A percentile compares a stretch with the other conserved stretches of the same genome.
These are phyloP conservation scores for Rhagonycha lutea DNA, from an alignment of 2,888 invertebrate genomes.

Conservation along the genomic window DNA sequence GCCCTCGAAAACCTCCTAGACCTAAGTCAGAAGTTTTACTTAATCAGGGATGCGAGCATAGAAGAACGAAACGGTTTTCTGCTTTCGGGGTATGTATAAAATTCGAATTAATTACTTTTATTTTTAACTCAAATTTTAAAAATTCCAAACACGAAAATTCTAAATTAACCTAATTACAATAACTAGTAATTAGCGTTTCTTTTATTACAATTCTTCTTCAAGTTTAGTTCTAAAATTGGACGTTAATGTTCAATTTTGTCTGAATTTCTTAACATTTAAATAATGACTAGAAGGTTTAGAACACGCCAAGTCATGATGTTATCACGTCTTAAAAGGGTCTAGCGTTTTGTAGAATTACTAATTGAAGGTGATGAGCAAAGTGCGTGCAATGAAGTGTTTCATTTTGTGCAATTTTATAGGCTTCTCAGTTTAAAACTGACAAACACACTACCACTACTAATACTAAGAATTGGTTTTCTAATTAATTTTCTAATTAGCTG, in stretches of 20 bases:
- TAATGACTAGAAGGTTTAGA: background rate
- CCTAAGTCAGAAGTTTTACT: constrained; percentile 96
- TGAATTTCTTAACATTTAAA: background rate
- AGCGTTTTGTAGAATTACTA: background rate
- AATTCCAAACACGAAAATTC: background rate
- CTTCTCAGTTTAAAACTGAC: background rate
- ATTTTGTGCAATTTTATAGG: background rate
- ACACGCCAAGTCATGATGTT: constrained; percentile 1
- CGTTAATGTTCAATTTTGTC: background rate
- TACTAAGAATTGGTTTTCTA: too few relatives aligned
- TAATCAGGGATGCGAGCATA: constrained; percentile 69
- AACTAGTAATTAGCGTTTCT: background rate
- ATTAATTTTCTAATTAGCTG: too few relatives aligned
- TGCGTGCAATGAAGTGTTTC: background rate
- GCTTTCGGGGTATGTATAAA: constrained; percentile 90
- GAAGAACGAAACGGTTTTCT: constrained; percentile 91
- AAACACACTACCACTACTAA: background rate
- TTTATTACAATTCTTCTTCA: background rate
- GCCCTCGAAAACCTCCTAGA: constrained; percentile 89
- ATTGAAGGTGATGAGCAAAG: background rate
- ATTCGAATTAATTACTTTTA: background rate
- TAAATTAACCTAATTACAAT: background rate
- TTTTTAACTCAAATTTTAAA: background rate
- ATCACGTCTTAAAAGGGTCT: background rate
- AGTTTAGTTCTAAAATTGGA: background rate